Percentiles rank a stretch among this genome's conserved stretches.
Evolutionary conservation across 1,140 invertebrate species (phyloP).

Genomic region (Acromyrmex heyeri): DNA sequence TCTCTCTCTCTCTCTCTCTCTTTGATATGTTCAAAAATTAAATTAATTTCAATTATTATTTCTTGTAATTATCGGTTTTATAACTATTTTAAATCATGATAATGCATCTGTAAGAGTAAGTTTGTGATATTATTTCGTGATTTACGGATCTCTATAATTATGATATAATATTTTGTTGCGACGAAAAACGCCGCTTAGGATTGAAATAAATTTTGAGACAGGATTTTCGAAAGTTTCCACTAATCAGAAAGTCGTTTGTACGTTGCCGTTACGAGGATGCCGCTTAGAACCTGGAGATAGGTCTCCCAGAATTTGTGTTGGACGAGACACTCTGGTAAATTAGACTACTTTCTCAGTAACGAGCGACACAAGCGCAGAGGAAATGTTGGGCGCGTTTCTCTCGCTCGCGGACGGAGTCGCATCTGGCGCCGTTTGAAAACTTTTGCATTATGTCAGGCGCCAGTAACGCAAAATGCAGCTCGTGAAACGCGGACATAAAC

Average conservation of each 20-base stretch:
- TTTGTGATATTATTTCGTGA: neutral
- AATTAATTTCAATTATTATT: neutral
- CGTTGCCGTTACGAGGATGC: neutral
- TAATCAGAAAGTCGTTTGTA: constrained; percentile 41
- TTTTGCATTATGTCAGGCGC: constrained; percentile 56
- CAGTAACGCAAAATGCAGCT: constrained; percentile 45
- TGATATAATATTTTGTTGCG: neutral
- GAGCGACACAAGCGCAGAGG: constrained; percentile 17
- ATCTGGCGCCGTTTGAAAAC: constrained; percentile 53
- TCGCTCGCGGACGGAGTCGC: constrained; percentile 37
- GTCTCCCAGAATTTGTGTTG: constrained; percentile 11
- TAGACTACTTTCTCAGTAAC: constrained; percentile 55
- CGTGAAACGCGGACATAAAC: constrained; percentile 29
- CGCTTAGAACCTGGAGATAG: neutral
- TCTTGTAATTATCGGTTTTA: neutral
- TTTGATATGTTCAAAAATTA: constrained; percentile 5
- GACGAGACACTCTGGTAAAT: constrained; percentile 54
- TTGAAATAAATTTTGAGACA: constrained; percentile 4
- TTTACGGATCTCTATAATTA: neutral
- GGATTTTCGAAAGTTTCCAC: constrained; percentile 29
- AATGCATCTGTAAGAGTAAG: neutral
- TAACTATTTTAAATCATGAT: neutral
- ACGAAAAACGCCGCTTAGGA: neutral
- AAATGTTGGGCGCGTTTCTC: constrained; percentile 16
- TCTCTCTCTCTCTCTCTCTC: too few species aligned